Percentiles rank a stretch among this genome's conserved stretches.
These are phyloP conservation scores for Cataglyphis hispanica DNA, from an alignment of 1,140 invertebrate genomes.

Conservation along the genomic window DNA sequence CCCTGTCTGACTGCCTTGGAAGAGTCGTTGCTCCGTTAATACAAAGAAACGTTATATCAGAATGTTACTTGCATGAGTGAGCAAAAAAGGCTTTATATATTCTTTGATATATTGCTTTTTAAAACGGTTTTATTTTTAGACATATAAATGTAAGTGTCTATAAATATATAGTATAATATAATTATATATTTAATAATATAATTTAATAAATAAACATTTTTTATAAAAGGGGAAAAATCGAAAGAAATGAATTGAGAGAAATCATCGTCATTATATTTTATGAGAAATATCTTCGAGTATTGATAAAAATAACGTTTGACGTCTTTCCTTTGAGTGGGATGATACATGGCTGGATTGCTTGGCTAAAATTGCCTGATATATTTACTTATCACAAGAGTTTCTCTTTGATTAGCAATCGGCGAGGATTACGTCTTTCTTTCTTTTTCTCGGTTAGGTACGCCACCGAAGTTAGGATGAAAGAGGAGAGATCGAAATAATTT, in stretches of 20 bases:
- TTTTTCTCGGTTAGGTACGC: not conserved
- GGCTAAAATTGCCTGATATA: conserved; percentile 26
- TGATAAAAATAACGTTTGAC: conserved; percentile 33
- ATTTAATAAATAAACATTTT: not conserved
- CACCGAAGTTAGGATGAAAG: conserved; percentile 65
- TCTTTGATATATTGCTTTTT: not conserved
- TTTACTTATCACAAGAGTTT: conserved; percentile 41
- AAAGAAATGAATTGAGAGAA: not conserved
- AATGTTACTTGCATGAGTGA: not conserved
- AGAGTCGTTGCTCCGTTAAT: not conserved
- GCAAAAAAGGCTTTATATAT: not conserved
- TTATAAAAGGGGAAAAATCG: not conserved
- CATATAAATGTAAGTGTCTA: not conserved
- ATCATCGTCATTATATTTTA: not conserved
- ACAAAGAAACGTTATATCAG: not conserved
- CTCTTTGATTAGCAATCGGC: conserved; percentile 53
- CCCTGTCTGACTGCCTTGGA: conserved; percentile 2
- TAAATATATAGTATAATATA: not conserved
- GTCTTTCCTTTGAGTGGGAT: not conserved
- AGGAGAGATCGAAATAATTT: conserved; percentile 82
- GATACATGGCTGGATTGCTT: not conserved
- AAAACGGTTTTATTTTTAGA: not conserved
- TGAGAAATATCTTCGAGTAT: not conserved
- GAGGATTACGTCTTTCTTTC: not conserved
- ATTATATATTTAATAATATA: no score